These are phyloP conservation scores for Lomographa bimaculata DNA, from an alignment of 2,888 invertebrate genomes.

Conservation along the genomic window DNA sequence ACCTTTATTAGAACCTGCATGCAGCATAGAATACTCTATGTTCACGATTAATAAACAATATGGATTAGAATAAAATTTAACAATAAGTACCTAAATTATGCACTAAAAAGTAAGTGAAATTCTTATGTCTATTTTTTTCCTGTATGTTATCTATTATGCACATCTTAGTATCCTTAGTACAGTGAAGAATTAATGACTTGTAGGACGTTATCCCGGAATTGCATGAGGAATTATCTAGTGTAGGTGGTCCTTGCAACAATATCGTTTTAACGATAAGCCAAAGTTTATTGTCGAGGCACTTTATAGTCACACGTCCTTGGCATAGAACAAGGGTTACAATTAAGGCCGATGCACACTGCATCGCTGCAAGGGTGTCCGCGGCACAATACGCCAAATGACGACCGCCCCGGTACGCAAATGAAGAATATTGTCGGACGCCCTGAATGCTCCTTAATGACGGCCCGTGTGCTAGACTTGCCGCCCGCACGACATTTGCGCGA, in stretches of 20 bases:
- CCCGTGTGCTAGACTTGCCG: constrained; percentile 55
- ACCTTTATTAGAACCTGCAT: no score
- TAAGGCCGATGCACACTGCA: constrained; percentile 70
- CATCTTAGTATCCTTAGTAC: no score
- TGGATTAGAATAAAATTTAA: no score
- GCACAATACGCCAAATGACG: constrained; percentile 81
- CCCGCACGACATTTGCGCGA: constrained; percentile 67
- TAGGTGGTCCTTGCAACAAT: constrained; percentile 19
- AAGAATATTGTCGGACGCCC: constrained; percentile 81
- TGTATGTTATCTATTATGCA: no score
- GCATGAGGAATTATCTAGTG: background rate
- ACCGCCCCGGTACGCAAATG: constrained; percentile 75
- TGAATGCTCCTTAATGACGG: constrained; percentile 81
- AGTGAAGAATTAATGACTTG: no score
- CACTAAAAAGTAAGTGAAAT: no score
- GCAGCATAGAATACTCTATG: no score
- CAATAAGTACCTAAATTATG: no score
- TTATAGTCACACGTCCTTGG: constrained; percentile 23
- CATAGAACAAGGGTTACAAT: constrained; percentile 76
- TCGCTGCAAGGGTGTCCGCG: constrained; percentile 60
- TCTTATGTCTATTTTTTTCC: no score
- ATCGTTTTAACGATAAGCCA: constrained; percentile 25
- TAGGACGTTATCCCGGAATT: no score
- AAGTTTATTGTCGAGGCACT: constrained; percentile 21
- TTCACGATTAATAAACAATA: no score